Evolutionary conservation across 1,140 invertebrate species (phyloP).

Genomic region (Zophobas atratus): DNA sequence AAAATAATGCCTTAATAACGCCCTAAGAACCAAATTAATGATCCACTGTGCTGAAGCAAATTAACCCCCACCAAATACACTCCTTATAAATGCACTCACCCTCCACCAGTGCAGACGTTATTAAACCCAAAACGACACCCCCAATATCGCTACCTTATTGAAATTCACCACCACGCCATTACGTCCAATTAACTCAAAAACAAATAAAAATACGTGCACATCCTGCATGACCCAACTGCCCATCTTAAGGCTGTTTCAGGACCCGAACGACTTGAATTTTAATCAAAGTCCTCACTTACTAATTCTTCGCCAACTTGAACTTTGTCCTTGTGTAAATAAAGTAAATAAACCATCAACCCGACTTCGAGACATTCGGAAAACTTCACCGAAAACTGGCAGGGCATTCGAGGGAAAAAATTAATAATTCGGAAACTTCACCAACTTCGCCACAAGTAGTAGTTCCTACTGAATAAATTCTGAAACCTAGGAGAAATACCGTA

Average conservation of each 20-base stretch:
- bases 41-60: constrained; percentile 17
- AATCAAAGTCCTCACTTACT: constrained; percentile 31
- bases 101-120: not conserved
- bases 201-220: constrained; percentile 40
- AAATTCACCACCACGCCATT: constrained; percentile 26
- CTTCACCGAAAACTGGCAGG: not conserved
- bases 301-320: constrained; percentile 24
- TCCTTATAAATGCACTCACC: not conserved
- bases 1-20: constrained; percentile 35
- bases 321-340: constrained; percentile 22
- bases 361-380: not conserved
- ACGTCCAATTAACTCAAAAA: constrained; percentile 33
- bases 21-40: constrained; percentile 27
- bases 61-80: constrained; percentile 12
- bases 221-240: constrained; percentile 27
- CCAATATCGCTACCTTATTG: constrained; percentile 5
- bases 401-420: not conserved
- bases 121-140: not conserved
- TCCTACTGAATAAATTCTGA: too few relatives aligned
- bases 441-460: too few relatives aligned
- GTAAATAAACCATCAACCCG: constrained; percentile 18
- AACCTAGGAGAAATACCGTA: too few relatives aligned
- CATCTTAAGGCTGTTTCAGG: constrained; percentile 22
- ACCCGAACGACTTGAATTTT: constrained; percentile 28
- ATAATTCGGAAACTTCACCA: not conserved